These are phyloP conservation scores for Orientallactaga sibirica DNA, from an alignment of 2,797 vertebrate species.

Conservation along the genomic window DNA sequence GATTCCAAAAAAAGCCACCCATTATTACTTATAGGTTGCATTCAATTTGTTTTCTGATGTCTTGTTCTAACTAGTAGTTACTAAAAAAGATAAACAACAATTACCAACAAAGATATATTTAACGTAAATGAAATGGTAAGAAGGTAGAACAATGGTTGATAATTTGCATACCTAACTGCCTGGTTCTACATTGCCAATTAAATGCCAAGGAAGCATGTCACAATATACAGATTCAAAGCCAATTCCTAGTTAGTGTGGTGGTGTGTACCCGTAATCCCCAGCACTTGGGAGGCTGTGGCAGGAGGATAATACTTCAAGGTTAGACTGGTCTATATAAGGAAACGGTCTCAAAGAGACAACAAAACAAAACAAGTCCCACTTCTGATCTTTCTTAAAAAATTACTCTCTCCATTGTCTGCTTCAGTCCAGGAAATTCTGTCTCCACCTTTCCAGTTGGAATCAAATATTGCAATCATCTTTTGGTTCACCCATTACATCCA, in stretches of 20 bases:
- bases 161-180: background rate
- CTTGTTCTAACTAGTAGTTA: background rate
- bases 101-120: background rate
- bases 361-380: background rate
- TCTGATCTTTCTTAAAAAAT: background rate
- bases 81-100: background rate
- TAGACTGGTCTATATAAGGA: background rate
- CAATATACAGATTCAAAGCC: background rate
- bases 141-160: background rate
- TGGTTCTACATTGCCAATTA: background rate
- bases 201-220: too few relatives aligned
- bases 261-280: background rate
- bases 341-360: background rate
- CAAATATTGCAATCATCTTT: background rate
- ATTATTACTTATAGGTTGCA: background rate
- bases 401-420: background rate
- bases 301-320: background rate
- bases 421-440: slow-evolving; percentile 29
- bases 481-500: background rate
- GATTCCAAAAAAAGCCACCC: background rate
- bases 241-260: background rate
- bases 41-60: background rate
- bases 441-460: background rate
- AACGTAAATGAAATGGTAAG: background rate
- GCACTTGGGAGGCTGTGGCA: background rate